A percentile compares a stretch with the other conserved stretches of the same genome.
phyloP scores from a whole-genome alignment of 2,797 vertebrate species.

The Sebastes vulpes region DNA sequence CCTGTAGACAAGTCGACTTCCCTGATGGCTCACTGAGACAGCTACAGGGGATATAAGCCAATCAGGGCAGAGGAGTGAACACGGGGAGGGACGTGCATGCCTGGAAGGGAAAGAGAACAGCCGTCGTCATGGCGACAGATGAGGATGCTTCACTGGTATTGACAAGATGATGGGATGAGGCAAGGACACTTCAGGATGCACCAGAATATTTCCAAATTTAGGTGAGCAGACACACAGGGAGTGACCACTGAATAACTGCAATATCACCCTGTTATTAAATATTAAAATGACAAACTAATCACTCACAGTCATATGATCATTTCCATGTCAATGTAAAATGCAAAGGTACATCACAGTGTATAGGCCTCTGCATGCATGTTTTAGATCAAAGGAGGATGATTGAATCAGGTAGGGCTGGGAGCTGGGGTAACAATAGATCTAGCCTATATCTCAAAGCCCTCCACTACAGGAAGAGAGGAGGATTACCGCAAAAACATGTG shows the following conservation, averaged over 20 bases:
- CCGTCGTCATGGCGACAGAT: constrained; percentile 80
- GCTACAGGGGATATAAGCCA: constrained; percentile 62
- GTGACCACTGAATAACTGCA: not conserved
- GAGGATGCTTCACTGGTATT: constrained; percentile 76
- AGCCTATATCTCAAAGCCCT: constrained; percentile 52
- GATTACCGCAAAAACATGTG: constrained; percentile 78
- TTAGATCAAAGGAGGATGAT: constrained; percentile 28
- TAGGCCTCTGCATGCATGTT: not conserved
- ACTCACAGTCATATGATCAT: not conserved
- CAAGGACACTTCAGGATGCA: constrained; percentile 68
- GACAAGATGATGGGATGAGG: constrained; percentile 73
- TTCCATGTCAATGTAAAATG: not conserved
- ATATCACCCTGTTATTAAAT: not conserved
- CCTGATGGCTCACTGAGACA: constrained; percentile 50
- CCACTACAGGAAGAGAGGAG: constrained; percentile 62
- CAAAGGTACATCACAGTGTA: not conserved
- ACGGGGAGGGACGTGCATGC: constrained; percentile 54
- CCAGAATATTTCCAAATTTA: constrained; percentile 54
- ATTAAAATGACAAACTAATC: constrained; percentile 5
- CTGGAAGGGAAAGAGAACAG: constrained; percentile 56
- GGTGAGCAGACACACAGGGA: constrained; percentile 5
- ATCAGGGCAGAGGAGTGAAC: constrained; percentile 65
- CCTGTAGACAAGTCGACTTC: constrained; percentile 57
- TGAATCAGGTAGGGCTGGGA: constrained; percentile 27
- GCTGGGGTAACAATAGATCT: constrained; percentile 49